These are phyloP conservation scores for Tokudaia tokunoshimensis DNA, from an alignment of 2,797 vertebrate genomes.

Conservation along the genomic window DNA sequence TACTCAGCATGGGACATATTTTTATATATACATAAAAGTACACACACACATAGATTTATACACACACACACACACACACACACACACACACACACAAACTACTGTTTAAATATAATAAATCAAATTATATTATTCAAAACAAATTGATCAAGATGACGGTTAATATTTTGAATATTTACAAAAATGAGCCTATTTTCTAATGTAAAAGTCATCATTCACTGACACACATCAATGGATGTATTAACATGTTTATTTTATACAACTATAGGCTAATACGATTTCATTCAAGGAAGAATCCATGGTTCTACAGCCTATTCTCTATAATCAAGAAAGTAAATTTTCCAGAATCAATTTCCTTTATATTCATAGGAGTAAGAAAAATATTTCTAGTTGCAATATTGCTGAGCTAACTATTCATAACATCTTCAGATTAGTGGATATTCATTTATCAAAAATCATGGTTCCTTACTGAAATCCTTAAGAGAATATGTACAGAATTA, in stretches of 20 bases:
- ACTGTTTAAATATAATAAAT: conserved; percentile 45
- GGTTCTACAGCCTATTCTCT: not conserved
- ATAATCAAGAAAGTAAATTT: conserved; percentile 30
- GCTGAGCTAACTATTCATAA: conserved; percentile 25
- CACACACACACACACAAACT: not conserved
- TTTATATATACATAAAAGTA: not conserved
- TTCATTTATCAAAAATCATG: not conserved
- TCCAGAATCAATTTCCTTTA: conserved; percentile 33
- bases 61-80: not conserved
- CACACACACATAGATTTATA: not conserved
- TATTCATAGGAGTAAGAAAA: conserved; percentile 31
- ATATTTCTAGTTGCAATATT: conserved; percentile 17
- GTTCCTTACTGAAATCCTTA: conserved; percentile 38
- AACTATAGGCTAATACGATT: conserved; percentile 11
- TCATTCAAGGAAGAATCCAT: not conserved
- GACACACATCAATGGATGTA: not conserved
- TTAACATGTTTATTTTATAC: conserved; percentile 29
- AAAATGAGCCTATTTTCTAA: conserved; percentile 17
- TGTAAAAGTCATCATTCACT: conserved; percentile 3
- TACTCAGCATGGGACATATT: not conserved
- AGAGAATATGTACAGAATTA: conserved; percentile 9
- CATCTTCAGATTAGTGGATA: conserved; percentile 1
- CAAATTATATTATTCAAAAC: conserved; percentile 31
- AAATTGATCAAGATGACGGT: conserved; percentile 11
- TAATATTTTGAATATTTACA: not conserved